Conservation (phyloP, 1,140 invertebrate genomes). For the Frieseomelitta varia region DNA sequence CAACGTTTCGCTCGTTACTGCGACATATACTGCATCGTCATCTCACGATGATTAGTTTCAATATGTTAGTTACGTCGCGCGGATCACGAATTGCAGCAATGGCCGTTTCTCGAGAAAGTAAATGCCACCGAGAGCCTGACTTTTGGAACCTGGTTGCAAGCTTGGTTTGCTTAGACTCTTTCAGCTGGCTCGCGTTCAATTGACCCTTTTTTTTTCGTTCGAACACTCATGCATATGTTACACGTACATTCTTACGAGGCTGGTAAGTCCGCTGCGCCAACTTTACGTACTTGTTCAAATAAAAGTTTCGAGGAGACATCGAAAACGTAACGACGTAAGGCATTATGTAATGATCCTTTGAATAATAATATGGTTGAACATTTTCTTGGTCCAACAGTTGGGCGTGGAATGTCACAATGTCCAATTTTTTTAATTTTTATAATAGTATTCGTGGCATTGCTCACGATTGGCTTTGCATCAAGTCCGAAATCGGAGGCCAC, state of each 20-base stretch:
- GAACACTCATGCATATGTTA: background rate
- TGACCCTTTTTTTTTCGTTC: slow-evolving; percentile 5
- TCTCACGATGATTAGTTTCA: background rate
- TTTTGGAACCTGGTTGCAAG: background rate
- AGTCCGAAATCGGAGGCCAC: slow-evolving; percentile 42
- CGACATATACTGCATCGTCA: background rate
- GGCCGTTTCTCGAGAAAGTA: background rate
- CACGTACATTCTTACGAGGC: background rate
- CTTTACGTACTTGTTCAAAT: background rate
- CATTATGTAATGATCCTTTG: background rate
- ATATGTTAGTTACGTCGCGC: background rate
- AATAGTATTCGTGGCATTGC: slow-evolving; percentile 66
- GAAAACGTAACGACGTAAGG: background rate
- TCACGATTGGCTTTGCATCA: slow-evolving; percentile 59
- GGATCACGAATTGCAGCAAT: background rate
- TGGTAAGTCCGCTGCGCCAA: background rate
- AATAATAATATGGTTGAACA: background rate
- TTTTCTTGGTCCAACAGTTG: background rate
- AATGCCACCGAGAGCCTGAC: background rate
- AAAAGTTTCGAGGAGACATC: rapidly evolving
- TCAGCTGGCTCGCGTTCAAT: slow-evolving; percentile 4
- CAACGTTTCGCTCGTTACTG: background rate
- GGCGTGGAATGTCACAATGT: slow-evolving; percentile 38
- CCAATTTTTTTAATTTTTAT: slow-evolving; percentile 44
- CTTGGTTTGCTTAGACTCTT: background rate